Evolutionary conservation across 2,797 vertebrate genomes (phyloP), one percentile per base, ranked within the genome.

Genomic region (Phalloptychus januarius): DNA sequence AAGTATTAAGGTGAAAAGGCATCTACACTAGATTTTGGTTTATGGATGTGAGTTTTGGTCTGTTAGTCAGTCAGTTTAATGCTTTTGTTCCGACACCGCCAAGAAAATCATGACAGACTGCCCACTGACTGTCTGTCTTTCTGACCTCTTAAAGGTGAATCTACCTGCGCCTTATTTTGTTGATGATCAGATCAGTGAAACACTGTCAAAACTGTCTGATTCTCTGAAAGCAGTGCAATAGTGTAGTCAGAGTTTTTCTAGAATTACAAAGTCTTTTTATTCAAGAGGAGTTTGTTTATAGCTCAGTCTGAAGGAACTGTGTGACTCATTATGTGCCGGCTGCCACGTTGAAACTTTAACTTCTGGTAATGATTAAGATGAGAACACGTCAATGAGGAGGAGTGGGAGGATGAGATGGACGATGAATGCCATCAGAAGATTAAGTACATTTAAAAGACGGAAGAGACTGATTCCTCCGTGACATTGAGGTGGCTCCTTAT

Each of bases 391-490:
- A 87, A 84, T 88, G 89, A 85, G 70, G 83, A 90, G 56, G 71
- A 33, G 79, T 78, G 54, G 82, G 82, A 86, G 85, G 88, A 89
- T 86, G 74, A 86, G 83, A 73, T 82, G 56, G 80, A 88, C 87
- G 91, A 91, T 72, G 76, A 86, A 90, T 76, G 87, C 81, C 81
- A 83, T 45, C 52, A 85, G 82, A 85, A 73, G 78, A 88, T 54
- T 48, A 80, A 89, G 75, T 81, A 81, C 83, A 85, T 89, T 89
- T 86, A 81, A 33, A 70, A 86, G 77, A 83, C 78, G 28, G 16
- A 38, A 63, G 77, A 90, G 91, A 91, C 86, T 83, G 84, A 92
- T 92, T 87, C 80, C 69, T 90, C 74, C 18, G 1, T n/a, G 83
- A 76, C 72, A 84, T 81, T 48, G 61, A 83, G 83, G 80, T 82